These are phyloP conservation scores for Trachops cirrhosus DNA, from an alignment of 2,797 vertebrate genomes.

Conservation along the genomic window DNA sequence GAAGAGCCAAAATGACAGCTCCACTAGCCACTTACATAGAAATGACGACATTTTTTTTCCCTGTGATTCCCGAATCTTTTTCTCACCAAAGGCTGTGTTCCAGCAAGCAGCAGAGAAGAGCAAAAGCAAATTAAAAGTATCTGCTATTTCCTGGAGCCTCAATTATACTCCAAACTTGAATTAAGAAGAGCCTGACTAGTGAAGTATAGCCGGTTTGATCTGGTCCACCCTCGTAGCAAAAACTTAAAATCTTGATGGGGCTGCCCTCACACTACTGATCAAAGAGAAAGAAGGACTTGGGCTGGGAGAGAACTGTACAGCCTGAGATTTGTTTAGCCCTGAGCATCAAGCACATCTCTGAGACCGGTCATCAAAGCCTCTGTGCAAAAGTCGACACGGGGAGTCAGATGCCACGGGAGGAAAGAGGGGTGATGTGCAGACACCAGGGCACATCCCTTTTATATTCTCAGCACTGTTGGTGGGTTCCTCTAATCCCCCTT, in stretches of 20 bases:
- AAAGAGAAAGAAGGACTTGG: constrained; percentile 22
- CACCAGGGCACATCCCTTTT: neutral
- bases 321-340: neutral
- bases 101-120: neutral
- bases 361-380: constrained; percentile 23
- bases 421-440: neutral
- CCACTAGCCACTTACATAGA: constrained; percentile 28
- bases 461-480: neutral
- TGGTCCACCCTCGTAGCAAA: constrained; percentile 4
- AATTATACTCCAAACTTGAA: constrained; percentile 24
- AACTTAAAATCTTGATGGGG: constrained; percentile 37
- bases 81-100: neutral
- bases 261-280: neutral
- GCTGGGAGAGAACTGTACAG: neutral
- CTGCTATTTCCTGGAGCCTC: constrained; percentile 4
- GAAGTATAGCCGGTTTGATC: constrained; percentile 29
- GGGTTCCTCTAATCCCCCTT: neutral
- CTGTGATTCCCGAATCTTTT: neutral
- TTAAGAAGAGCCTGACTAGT: neutral
- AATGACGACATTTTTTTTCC: constrained; percentile 53
- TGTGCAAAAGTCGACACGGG: neutral
- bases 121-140: constrained; percentile 21
- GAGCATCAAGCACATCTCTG: neutral
- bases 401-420: neutral
- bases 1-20: constrained; percentile 33